Conservation (phyloP, 2,113 vertebrate genomes). For the Madoqua kirkii region DNA sequence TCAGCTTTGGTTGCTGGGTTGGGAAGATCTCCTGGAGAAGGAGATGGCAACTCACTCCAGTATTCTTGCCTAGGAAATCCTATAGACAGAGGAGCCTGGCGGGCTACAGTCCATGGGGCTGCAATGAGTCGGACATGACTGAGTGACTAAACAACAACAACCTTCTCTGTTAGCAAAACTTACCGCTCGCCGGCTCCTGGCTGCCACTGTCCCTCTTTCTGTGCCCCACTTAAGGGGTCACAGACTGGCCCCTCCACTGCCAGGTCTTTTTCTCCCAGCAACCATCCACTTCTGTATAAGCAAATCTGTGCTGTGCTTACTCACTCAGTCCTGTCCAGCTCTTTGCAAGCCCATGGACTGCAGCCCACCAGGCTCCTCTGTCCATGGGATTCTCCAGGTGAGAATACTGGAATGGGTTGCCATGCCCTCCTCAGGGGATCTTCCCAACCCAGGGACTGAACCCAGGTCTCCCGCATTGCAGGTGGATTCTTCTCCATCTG, state of each 20-base stretch:
- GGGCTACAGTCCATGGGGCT: neutral
- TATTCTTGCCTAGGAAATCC: neutral
- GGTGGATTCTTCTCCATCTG: neutral
- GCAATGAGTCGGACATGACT: neutral
- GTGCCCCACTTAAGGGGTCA: neutral
- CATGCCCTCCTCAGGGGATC: neutral
- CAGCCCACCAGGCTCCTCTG: neutral
- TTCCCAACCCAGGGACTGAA: neutral
- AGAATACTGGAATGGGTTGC: neutral
- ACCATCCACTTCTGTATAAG: neutral
- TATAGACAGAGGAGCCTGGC: neutral
- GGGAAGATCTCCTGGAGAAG: neutral
- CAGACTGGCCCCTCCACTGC: neutral
- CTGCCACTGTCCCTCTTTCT: neutral
- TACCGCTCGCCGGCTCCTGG: neutral
- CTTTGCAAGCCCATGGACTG: neutral
- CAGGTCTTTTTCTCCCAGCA: neutral
- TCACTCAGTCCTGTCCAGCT: neutral
- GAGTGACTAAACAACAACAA: accelerated
- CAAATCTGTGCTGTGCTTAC: neutral
- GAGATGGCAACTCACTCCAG: neutral
- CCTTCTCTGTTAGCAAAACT: neutral
- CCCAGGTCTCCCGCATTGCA: neutral
- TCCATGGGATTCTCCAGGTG: neutral
- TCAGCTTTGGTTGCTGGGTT: neutral